phyloP scores from a whole-genome alignment of 1,140 invertebrate species.

The Brachionus rotundiformis region DNA sequence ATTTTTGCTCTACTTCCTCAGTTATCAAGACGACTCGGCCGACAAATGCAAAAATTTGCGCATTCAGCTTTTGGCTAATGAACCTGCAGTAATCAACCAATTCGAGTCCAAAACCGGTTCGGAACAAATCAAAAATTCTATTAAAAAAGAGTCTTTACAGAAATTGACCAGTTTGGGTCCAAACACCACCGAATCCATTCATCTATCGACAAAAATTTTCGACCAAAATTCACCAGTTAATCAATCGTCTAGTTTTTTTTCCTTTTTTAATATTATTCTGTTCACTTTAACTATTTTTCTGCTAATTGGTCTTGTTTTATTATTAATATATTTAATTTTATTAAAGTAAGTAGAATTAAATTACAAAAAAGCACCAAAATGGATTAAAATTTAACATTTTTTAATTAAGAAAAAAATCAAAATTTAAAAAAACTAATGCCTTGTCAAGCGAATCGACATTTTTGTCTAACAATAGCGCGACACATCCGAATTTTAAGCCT shows the following conservation, averaged over 20 bases:
- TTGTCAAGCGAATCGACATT: constrained; percentile 36
- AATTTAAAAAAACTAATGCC: not conserved
- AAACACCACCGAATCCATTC: not conserved
- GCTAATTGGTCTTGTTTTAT: constrained; percentile 30
- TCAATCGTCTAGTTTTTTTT: constrained; percentile 15
- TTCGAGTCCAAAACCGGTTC: not conserved
- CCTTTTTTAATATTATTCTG: constrained; percentile 3
- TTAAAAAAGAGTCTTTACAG: not conserved
- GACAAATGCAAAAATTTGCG: constrained; percentile 13
- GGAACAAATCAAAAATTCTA: not conserved
- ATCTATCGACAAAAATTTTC: not conserved
- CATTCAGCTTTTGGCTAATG: not conserved
- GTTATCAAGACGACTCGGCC: not conserved
- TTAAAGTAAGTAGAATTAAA: not conserved
- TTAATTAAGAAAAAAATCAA: constrained; percentile 21
- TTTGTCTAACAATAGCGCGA: not conserved
- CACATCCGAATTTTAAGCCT: not conserved
- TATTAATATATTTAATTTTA: constrained; percentile 13
- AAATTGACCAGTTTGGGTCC: not conserved
- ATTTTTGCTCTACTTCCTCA: constrained; percentile 39
- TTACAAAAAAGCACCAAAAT: not conserved
- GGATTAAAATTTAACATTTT: not conserved
- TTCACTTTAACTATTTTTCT: constrained; percentile 21
- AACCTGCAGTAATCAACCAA: not conserved
- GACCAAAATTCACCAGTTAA: not conserved